These are phyloP conservation scores for Hydrolagus affinis DNA, from an alignment of 2,113 vertebrate genomes.

Conservation along the genomic window DNA sequence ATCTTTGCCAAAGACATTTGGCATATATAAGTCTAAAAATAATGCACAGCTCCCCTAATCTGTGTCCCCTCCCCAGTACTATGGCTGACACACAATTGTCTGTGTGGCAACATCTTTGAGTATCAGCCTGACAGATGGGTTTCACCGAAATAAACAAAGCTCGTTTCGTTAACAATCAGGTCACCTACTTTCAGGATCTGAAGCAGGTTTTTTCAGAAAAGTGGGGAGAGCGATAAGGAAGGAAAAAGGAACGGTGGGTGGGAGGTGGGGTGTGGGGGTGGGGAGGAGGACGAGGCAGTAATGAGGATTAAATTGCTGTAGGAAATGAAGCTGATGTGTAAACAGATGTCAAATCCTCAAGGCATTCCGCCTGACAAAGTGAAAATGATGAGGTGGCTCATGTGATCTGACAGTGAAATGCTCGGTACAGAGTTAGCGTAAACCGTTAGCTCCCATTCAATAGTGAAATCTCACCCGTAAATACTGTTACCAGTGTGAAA, in stretches of 20 bases:
- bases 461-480: no score
- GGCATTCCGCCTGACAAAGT: background rate
- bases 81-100: background rate
- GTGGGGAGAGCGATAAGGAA: background rate
- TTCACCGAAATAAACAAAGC: background rate
- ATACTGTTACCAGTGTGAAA: no score
- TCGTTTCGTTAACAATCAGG: background rate
- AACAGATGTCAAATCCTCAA: background rate
- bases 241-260: no score
- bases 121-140: conserved; percentile 3
- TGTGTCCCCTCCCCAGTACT: no score
- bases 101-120: background rate
- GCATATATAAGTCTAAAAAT: background rate
- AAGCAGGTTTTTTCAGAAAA: background rate
- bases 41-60: background rate
- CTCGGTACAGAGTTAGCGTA: no score
- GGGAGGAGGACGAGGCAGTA: no score
- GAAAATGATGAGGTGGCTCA: background rate
- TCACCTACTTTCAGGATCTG: conserved; percentile 6
- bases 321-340: background rate
- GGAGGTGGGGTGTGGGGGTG: background rate
- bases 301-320: background rate
- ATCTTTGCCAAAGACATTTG: conserved; percentile 1
- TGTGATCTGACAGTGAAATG: background rate
- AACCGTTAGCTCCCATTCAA: no score